Base-by-base conservation (phyloP, 1,140 invertebrate genomes). In the Gonatopus flavifemur region DNA sequence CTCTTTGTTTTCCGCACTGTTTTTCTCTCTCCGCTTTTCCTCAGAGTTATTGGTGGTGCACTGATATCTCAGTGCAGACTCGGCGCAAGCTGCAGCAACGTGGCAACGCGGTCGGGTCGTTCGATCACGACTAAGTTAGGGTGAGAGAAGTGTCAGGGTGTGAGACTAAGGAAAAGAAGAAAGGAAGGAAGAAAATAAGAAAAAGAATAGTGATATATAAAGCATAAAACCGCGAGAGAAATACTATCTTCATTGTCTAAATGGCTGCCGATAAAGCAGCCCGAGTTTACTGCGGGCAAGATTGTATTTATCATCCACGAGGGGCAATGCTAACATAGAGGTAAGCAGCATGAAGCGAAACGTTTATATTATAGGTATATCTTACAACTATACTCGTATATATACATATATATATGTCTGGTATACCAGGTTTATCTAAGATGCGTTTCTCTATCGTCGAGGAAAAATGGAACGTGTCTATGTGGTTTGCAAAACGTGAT, bases 171-270 rank as follows among this genome's bases (percentile, higher is more conserved):
- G n/a, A n/a, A n/a, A n/a, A n/a, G n/a, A n/a, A n/a, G n/a, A n/a
- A n/a, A n/a, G n/a, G n/a, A n/a, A n/a, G n/a, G n/a, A n/a, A n/a
- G n/a, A n/a, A n/a, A n/a, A n/a, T n/a, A n/a, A n/a, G n/a, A n/a
- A n/a, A n/a, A n/a, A n/a, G n/a, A n/a, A n/a, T n/a, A 50, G 60
- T 69, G 67, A 72, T 71, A 66, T 67, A 70, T n/a, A n/a, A 41
- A 69, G 56, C 56, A 67, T 67, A 65, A 69, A 71, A 71, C 66
- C 62, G 60, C 62, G 57, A 64, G 66, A 71, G 67, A 72, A 70
- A 72, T 72, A 66, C 67, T 71, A 70, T 72, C 70, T 74, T 71
- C 69, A 66, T 71, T 74, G 67, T 72, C 69, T 70, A 72, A 74
- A 74, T 71, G 70, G 66, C 63, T 62, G 55, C 70, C 66, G 68